Evolutionary conservation across 35 echinoderm and acorn worm species (phyloP).

Genomic region (Ophiothrix spiculata): DNA sequence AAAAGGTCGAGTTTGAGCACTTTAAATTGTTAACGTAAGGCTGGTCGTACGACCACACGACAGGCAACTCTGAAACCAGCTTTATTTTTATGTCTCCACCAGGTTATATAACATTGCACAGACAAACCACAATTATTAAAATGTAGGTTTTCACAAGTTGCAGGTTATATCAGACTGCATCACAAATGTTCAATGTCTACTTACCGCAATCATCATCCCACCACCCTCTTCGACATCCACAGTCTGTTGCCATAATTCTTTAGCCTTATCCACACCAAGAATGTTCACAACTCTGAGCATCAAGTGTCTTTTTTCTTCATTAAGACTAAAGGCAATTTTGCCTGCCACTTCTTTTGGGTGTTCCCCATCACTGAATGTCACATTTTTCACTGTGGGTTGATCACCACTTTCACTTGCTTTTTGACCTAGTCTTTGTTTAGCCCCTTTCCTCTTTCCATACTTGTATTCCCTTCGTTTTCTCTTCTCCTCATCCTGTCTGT

Average conservation of each 20-base stretch:
- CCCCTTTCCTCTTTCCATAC: background rate
- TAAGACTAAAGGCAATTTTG: slow-evolving; percentile 72
- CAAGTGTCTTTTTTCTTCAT: slow-evolving; percentile 75
- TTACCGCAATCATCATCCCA: slow-evolving; percentile 86
- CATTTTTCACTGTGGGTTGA: slow-evolving; percentile 25
- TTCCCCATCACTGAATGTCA: slow-evolving; percentile 33
- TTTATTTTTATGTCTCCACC: too few relatives aligned
- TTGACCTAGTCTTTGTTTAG: slow-evolving; percentile 44
- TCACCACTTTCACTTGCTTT: background rate
- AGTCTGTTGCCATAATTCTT: slow-evolving; percentile 55
- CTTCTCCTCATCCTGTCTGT: slow-evolving; percentile 43
- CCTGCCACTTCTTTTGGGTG: slow-evolving; percentile 68
- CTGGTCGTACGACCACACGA: too few relatives aligned
- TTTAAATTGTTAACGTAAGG: too few relatives aligned
- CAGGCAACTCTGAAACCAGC: too few relatives aligned
- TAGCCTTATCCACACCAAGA: slow-evolving; percentile 66
- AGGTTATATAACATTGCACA: background rate
- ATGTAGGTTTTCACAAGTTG: too few relatives aligned
- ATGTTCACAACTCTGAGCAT: slow-evolving; percentile 63
- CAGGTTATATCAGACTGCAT: too few relatives aligned
- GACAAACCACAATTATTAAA: too few relatives aligned
- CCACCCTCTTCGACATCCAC: slow-evolving; percentile 69
- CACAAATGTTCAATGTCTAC: too few relatives aligned
- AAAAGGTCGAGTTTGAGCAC: too few relatives aligned
- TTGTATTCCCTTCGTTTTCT: slow-evolving; percentile 23